Percentiles rank a stretch among this genome's conserved stretches.
phyloP scores from a whole-genome alignment of 1,140 invertebrate genomes.

The Mercenaria mercenaria region DNA sequence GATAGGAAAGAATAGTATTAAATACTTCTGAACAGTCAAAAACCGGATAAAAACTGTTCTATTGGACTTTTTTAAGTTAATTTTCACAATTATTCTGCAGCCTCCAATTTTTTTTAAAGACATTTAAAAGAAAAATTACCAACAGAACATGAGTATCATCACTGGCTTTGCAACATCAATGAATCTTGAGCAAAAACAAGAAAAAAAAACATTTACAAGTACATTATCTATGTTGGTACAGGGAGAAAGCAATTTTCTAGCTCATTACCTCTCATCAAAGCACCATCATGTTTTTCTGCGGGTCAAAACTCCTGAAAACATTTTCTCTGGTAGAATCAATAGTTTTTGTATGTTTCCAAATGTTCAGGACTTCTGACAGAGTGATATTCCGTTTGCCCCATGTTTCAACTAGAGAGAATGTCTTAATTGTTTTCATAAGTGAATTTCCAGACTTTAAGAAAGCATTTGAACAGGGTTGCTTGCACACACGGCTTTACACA shows the following conservation, averaged over 20 bases:
- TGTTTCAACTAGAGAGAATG: constrained; percentile 28
- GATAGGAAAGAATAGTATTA: too few relatives aligned
- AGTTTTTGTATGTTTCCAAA: constrained; percentile 58
- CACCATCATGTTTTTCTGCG: constrained; percentile 36
- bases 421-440: constrained; percentile 57
- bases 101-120: not conserved
- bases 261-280: constrained; percentile 62
- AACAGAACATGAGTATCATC: not conserved
- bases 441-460: constrained; percentile 34
- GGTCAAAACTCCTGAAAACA: constrained; percentile 67
- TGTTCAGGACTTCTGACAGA: constrained; percentile 23
- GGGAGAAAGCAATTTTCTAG: constrained; percentile 53
- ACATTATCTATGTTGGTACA: not conserved
- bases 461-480: constrained; percentile 24
- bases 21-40: too few relatives aligned
- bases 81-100: too few relatives aligned
- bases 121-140: not conserved
- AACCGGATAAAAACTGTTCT: too few relatives aligned
- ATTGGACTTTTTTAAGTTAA: too few relatives aligned
- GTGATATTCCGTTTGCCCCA: constrained; percentile 29
- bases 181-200: not conserved
- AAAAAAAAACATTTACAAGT: constrained; percentile 1
- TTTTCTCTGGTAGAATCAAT: constrained; percentile 59
- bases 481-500: constrained; percentile 45
- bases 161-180: not conserved